These are phyloP conservation scores for Meriones unguiculatus DNA, from an alignment of 2,113 vertebrate species.

Conservation along the genomic window DNA sequence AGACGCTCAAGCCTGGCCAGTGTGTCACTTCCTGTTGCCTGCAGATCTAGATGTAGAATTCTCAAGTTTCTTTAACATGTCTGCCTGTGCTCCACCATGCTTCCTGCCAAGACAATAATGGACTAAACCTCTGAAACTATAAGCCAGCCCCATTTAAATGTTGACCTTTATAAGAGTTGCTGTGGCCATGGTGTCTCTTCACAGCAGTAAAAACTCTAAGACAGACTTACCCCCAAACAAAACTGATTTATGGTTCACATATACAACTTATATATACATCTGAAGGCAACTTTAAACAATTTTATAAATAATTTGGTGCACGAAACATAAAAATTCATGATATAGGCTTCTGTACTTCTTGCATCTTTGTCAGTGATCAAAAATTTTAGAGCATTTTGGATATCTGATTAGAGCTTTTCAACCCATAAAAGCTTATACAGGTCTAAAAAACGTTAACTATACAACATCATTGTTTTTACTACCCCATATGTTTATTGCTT, in stretches of 20 bases:
- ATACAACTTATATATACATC: background rate
- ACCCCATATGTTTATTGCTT: background rate
- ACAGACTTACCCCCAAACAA: background rate
- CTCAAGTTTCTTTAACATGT: background rate
- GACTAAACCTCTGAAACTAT: background rate
- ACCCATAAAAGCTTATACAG: constrained; percentile 19
- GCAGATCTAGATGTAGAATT: background rate
- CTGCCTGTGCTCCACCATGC: background rate
- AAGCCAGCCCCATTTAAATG: background rate
- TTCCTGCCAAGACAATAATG: background rate
- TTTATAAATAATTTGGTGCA: background rate
- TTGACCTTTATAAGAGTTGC: background rate
- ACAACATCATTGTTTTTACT: constrained; percentile 15
- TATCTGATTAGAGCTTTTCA: background rate
- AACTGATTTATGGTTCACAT: background rate
- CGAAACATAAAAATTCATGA: background rate
- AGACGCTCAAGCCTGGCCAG: background rate
- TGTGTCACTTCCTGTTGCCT: background rate
- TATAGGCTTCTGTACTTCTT: background rate
- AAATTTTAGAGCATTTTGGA: background rate
- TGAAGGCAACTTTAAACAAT: background rate
- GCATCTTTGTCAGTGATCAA: background rate
- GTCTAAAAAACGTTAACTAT: constrained; percentile 41
- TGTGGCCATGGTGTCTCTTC: background rate
- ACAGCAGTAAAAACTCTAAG: background rate